Conservation (phyloP, 2,888 invertebrate genomes). For the Helobdella robusta region DNA sequence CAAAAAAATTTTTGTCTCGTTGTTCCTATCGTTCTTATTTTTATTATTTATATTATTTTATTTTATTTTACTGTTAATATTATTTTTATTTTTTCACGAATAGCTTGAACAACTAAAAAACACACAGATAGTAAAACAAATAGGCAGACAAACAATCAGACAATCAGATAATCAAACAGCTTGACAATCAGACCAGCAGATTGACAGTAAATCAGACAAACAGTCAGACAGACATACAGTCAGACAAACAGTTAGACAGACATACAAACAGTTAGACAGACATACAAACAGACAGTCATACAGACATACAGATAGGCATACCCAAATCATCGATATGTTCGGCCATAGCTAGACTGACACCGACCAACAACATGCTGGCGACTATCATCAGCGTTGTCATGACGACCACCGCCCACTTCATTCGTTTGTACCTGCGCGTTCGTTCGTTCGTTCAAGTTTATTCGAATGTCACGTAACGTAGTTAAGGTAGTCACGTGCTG, state of each 20-base stretch:
- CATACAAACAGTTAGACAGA: neutral
- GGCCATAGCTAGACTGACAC: slow-evolving; percentile 82
- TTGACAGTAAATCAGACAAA: neutral
- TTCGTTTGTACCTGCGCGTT: slow-evolving; percentile 30
- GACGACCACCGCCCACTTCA: slow-evolving; percentile 34
- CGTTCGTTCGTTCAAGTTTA: neutral
- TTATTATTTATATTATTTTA: no score
- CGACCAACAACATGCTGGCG: slow-evolving; percentile 78
- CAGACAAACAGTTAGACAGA: neutral
- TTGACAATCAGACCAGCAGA: neutral
- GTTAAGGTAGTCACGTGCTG: no score
- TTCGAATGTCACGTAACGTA: no score
- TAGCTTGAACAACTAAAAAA: no score
- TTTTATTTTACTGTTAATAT: no score
- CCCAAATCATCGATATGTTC: slow-evolving; percentile 91
- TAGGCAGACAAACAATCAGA: neutral
- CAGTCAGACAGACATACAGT: neutral
- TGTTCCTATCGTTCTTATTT: no score
- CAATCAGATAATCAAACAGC: neutral
- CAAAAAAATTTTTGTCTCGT: no score
- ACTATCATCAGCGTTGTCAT: slow-evolving; percentile 68
- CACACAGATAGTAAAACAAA: neutral
- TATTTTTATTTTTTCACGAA: no score
- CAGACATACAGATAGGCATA: slow-evolving; percentile 50
- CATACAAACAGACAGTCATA: neutral